phyloP scores from a whole-genome alignment of 2,797 vertebrate genomes.

The Phrynocephalus guinanensis region DNA sequence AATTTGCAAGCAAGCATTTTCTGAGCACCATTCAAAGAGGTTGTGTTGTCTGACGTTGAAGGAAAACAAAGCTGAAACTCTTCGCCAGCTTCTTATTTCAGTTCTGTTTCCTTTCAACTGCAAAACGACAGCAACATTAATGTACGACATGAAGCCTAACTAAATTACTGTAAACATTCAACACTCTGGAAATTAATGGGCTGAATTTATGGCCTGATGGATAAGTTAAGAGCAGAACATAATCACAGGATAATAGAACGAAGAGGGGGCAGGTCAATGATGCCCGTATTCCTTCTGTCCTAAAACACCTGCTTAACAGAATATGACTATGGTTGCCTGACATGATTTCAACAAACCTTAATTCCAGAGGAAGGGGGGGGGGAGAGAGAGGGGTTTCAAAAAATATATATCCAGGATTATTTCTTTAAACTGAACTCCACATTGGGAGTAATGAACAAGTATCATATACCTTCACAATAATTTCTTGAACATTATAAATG shows the following conservation, averaged over 20 bases:
- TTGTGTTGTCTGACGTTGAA: background rate
- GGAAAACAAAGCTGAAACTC: background rate
- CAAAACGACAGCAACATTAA: background rate
- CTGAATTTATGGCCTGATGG: background rate
- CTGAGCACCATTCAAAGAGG: background rate
- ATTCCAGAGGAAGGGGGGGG: background rate
- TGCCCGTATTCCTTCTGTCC: background rate
- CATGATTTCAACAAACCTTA: background rate
- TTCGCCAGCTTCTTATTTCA: background rate
- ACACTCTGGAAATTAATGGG: background rate
- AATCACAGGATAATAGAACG: too few relatives aligned
- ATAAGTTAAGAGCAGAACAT: background rate
- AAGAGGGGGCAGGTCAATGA: background rate
- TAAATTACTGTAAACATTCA: background rate
- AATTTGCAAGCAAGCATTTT: background rate
- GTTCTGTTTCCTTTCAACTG: background rate
- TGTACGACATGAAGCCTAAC: background rate
- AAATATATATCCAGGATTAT: too few relatives aligned
- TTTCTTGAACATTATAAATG: background rate
- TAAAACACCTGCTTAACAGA: background rate
- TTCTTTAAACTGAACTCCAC: background rate
- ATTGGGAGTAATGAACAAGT: background rate
- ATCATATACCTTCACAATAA: background rate
- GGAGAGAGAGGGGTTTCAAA: background rate
- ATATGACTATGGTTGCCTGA: background rate